Percentiles rank a stretch among this genome's conserved stretches.
phyloP scores from a whole-genome alignment of 2,888 invertebrate genomes.

The Nysson spinosus region DNA sequence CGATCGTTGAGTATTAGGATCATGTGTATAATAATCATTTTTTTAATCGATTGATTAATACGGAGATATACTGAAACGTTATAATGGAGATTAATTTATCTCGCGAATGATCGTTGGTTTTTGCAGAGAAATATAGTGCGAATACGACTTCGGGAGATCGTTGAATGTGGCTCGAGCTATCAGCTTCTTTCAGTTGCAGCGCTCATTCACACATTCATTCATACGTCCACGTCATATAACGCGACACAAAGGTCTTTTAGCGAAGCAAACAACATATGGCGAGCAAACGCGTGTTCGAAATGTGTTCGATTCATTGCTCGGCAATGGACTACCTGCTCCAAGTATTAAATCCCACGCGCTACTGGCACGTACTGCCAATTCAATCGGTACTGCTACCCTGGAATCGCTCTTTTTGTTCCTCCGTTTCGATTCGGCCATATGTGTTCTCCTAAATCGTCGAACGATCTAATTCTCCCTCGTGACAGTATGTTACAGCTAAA shows the following conservation, averaged over 20 bases:
- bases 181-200: constrained; percentile 9
- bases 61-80: no score
- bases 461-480: constrained; percentile 20
- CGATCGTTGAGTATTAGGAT: no score
- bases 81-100: no score
- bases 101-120: no score
- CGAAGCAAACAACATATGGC: constrained; percentile 68
- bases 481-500: constrained; percentile 30
- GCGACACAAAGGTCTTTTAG: constrained; percentile 62
- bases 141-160: constrained; percentile 14
- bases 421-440: constrained; percentile 46
- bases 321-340: constrained; percentile 65
- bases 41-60: no score
- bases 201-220: constrained; percentile 52
- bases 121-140: constrained; percentile 11
- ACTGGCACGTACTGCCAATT: constrained; percentile 57
- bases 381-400: constrained; percentile 45
- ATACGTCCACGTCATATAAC: constrained; percentile 44
- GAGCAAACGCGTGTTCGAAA: constrained; percentile 51
- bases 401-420: constrained; percentile 51
- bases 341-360: constrained; percentile 64
- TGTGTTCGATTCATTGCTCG: constrained; percentile 63
- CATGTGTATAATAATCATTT: no score
- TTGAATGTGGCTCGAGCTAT: constrained; percentile 21
- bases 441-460: constrained; percentile 36